phyloP scores from a whole-genome alignment of 2,888 invertebrate genomes.

The Melinopterus prodromus region DNA sequence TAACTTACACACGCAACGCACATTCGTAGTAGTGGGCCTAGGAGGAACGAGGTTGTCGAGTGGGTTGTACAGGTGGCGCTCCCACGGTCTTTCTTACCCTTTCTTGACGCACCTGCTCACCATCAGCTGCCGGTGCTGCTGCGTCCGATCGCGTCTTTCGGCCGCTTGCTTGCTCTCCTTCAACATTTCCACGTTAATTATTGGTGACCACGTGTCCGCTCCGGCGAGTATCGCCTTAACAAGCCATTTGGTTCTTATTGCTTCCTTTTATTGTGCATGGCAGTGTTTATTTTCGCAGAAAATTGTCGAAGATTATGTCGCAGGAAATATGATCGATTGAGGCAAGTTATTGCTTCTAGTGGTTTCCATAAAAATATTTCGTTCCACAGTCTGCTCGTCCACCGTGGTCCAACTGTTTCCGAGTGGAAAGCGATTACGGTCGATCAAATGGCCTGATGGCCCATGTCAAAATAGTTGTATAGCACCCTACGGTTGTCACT shows the following conservation, averaged over 20 bases:
- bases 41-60: background rate
- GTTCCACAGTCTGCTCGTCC: too few species aligned
- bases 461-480: too few species aligned
- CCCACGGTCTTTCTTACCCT: background rate
- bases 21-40: slow-evolving; percentile 4
- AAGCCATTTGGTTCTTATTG: background rate
- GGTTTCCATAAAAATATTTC: too few species aligned
- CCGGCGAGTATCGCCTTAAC: background rate
- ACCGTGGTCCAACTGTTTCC: too few species aligned
- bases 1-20: slow-evolving; percentile 4
- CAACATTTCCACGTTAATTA: background rate
- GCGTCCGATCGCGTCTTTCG: background rate
- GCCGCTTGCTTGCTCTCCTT: background rate
- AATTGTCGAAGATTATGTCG: too few species aligned
- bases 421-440: too few species aligned
- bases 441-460: too few species aligned
- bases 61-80: slow-evolving; percentile 4
- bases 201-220: background rate
- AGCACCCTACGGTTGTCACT: too few species aligned
- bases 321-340: too few species aligned
- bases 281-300: too few species aligned
- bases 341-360: too few species aligned
- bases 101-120: background rate
- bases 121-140: background rate
- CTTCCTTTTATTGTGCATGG: background rate